These are phyloP conservation scores for Rhynchophorus ferrugineus DNA, from an alignment of 1,140 invertebrate genomes.

Conservation along the genomic window DNA sequence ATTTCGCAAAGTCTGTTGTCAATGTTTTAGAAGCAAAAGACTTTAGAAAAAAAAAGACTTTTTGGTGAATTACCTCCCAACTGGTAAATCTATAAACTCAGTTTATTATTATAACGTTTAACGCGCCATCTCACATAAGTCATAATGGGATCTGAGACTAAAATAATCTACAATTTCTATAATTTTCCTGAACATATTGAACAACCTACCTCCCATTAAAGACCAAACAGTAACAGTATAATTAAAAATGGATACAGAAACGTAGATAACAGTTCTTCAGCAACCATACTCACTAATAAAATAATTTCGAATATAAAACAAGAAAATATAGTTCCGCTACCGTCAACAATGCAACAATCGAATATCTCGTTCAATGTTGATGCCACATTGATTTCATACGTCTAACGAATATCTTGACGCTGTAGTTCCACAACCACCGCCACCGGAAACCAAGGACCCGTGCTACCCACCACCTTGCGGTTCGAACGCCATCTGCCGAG, in stretches of 20 bases:
- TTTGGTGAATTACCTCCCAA: no score
- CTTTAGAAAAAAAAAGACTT: no score
- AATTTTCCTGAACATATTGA: no score
- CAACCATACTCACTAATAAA: neutral
- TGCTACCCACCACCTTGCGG: constrained; percentile 62
- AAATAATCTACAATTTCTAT: no score
- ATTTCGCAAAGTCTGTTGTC: no score
- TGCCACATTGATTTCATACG: constrained; percentile 5
- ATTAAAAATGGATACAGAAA: neutral
- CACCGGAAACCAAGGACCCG: constrained; percentile 37
- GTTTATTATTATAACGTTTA: no score
- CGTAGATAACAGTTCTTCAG: neutral
- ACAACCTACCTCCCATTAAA: no score
- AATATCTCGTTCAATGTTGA: constrained; percentile 3
- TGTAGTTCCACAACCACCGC: constrained; percentile 33
- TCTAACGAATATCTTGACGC: constrained; percentile 7
- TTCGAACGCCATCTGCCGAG: constrained; percentile 57
- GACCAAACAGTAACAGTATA: neutral
- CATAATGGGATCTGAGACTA: no score
- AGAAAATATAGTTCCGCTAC: neutral
- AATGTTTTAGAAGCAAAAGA: no score
- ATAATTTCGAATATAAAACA: neutral
- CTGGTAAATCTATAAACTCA: no score
- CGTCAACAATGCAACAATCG: constrained; percentile 32
- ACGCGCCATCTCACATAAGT: no score